A percentile compares a stretch with the other conserved stretches of the same genome.
Evolutionary conservation across 2,888 invertebrate genomes (phyloP).

Genomic region (Imbricaverruca yamaguchii): DNA sequence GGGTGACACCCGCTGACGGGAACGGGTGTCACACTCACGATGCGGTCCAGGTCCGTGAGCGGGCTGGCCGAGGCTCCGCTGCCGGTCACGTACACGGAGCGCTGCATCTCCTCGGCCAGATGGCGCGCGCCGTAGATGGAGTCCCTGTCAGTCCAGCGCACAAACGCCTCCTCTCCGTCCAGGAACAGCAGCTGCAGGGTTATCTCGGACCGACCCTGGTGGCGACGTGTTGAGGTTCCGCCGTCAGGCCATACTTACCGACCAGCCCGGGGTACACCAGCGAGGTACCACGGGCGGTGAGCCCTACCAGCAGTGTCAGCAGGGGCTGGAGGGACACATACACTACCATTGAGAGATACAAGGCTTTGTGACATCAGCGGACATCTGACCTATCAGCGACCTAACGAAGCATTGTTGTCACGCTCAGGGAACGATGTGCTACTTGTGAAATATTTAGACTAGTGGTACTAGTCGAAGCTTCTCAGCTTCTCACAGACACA

Average conservation of each 20-base stretch:
- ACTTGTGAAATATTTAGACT: too few relatives aligned
- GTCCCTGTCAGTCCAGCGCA: conserved; percentile 75
- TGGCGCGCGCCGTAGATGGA: conserved; percentile 93
- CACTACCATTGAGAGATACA: background rate
- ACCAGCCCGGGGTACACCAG: too few relatives aligned
- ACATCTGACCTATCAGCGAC: too few relatives aligned
- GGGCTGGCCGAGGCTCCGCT: background rate
- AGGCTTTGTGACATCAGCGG: too few relatives aligned
- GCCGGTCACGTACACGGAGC: background rate
- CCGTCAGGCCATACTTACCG: too few relatives aligned
- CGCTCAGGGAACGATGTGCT: too few relatives aligned
- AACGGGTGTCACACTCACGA: background rate
- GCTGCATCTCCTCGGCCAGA: conserved; percentile 56
- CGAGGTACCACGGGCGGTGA: too few relatives aligned
- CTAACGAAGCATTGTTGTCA: too few relatives aligned
- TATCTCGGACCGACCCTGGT: conserved; percentile 37
- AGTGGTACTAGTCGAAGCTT: too few relatives aligned
- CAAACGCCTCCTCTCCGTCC: conserved; percentile 97
- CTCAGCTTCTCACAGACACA: too few relatives aligned
- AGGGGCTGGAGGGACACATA: background rate
- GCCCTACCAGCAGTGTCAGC: conserved; percentile 58
- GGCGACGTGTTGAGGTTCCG: too few relatives aligned
- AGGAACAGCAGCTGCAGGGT: conserved; percentile 82
- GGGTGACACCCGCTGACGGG: too few relatives aligned
- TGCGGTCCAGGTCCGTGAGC: background rate